Evolutionary conservation across 2,797 vertebrate genomes (phyloP), one percentile per base, ranked within the genome.

Genomic region (Columba guinea): DNA sequence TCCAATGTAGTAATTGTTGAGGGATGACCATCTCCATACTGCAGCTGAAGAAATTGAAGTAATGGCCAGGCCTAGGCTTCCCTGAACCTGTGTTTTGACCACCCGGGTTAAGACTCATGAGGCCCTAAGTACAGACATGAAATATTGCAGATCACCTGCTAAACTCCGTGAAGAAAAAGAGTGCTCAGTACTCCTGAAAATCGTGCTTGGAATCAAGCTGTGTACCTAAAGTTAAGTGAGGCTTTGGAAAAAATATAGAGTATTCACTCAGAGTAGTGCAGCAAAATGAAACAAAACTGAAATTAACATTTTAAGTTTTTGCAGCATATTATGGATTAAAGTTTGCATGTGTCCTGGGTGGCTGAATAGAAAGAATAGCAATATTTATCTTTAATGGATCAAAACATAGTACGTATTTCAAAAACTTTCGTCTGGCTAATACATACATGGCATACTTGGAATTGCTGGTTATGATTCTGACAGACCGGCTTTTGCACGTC

Each of bases 71-170:
- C 32, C 17, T 5, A 18, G 28, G 44, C 64, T 74, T 69, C 44
- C 34, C 32, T 18, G 11, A 69, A 27, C 23, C 32, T 34, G 48
- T 3, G 2, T 80, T 90, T 85, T 82, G 37, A 22, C 11, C 18
- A 11, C 15, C 41, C 6, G 35, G 16, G 18, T 70, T 22, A 23
- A 37, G 73, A 49, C 22, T 52, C 0, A 0, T 11, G 11, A 16
- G 28, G 62, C 35, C 28, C 16, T 51, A 49, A 64, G 51, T 58
- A 58, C 12, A 55, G 41, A 34, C 9, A 10, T 4, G 12, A 64
- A 84, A 69, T n/a, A 35, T 32, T 71, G 62, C 7, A 80, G 44
- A 65, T 32, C 34, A 53, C 23, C 32, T 46, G 15, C 41, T 73
- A 34, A 83, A 37, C 14, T 11, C 24, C 22, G 26, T 24, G 7